Conservation (phyloP, 2,113 vertebrate species). For the Heptranchias perlo region DNA sequence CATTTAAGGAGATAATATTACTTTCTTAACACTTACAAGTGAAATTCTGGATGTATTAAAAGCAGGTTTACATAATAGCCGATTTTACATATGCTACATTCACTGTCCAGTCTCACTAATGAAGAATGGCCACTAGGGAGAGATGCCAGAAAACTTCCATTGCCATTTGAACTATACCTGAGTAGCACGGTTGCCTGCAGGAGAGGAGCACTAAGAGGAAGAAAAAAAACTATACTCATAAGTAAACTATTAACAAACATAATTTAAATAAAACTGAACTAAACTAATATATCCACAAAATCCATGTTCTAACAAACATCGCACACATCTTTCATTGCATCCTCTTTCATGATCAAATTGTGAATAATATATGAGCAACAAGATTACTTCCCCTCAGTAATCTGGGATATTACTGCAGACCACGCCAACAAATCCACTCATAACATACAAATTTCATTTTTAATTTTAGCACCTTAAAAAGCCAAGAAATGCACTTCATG, state of each 20-base stretch:
- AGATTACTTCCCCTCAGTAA: neutral
- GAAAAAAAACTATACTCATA: neutral
- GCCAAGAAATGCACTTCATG: neutral
- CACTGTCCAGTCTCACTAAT: neutral
- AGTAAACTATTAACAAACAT: neutral
- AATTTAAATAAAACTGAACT: neutral
- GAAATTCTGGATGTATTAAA: neutral
- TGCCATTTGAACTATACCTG: neutral
- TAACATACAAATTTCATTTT: neutral
- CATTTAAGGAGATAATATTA: neutral
- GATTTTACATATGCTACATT: neutral
- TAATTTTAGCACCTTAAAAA: neutral
- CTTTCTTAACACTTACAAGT: neutral
- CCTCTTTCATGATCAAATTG: neutral
- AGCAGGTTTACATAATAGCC: neutral
- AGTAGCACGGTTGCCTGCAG: neutral
- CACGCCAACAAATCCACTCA: no score
- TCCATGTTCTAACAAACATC: neutral
- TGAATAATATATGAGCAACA: neutral
- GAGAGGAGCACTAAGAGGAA: no score
- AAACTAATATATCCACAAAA: neutral
- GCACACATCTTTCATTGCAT: neutral
- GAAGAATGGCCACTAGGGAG: neutral
- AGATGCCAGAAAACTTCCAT: neutral
- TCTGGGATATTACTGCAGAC: neutral